Evolutionary conservation across 2,113 vertebrate genomes (phyloP).

Genomic region (Ageneiosus marmoratus): DNA sequence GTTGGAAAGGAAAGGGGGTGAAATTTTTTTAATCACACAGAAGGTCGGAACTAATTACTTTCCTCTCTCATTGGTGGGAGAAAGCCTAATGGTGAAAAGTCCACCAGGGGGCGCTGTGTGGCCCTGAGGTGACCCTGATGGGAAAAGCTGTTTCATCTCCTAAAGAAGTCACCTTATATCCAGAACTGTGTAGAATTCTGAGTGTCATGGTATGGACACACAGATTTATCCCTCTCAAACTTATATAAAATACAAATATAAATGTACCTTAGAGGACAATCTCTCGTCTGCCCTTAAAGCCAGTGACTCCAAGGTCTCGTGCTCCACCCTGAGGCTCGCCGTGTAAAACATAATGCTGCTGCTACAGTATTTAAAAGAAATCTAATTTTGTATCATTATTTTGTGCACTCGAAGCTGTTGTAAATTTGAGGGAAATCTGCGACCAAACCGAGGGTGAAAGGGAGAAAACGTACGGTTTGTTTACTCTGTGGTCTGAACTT

Average conservation of each 20-base stretch:
- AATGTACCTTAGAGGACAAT: constrained; percentile 70
- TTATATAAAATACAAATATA: background rate
- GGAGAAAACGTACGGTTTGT: constrained; percentile 68
- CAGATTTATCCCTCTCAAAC: background rate
- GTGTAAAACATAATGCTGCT: constrained; percentile 71
- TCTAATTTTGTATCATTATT: constrained; percentile 78
- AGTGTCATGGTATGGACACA: constrained; percentile 12
- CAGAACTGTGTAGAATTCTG: constrained; percentile 50
- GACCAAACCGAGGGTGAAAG: constrained; percentile 76
- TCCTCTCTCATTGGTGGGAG: background rate
- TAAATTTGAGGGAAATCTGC: constrained; percentile 70
- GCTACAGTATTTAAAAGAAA: constrained; percentile 79
- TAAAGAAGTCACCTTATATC: constrained; percentile 14
- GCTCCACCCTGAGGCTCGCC: constrained; percentile 67
- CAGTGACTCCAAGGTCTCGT: constrained; percentile 65
- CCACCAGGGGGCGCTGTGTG: constrained; percentile 1
- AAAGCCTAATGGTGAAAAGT: background rate
- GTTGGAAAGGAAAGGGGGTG: background rate
- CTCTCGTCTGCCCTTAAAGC: constrained; percentile 59
- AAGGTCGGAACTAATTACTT: constrained; percentile 3
- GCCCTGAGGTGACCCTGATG: background rate
- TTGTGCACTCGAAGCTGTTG: constrained; percentile 79
- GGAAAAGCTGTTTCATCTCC: constrained; percentile 32
- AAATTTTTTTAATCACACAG: constrained; percentile 12
- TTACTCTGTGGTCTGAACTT: constrained; percentile 69